Base-by-base conservation (phyloP, 2,888 invertebrate species). In the Eupithecia inturbata region DNA sequence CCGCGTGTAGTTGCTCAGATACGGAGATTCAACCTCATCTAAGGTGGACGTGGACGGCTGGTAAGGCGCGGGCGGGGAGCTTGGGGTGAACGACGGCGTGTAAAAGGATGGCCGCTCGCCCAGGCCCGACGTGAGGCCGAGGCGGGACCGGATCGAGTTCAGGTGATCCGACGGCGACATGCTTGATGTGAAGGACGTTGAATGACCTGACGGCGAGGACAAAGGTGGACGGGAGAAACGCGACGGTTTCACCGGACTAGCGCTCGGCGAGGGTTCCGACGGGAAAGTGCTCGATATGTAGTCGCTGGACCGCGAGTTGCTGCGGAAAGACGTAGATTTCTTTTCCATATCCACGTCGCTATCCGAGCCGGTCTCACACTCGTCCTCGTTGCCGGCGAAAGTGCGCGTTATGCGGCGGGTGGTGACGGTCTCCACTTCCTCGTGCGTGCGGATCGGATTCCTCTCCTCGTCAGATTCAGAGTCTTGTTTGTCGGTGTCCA, bases 291-390 rank as follows among this genome's bases (percentile, higher is more conserved):
- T 94, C 28, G 92, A 92, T 73, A 92, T 94, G 78, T 91, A 91
- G 81, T 92, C 93, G 78, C 94, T 94, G 2, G 90, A 93, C 77
- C 91, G 88, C 4, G 91, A 92, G 78, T 86, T 89, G 80, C 90
- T 92, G 60, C 92, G 87, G 75, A 88, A 88, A 16, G 90, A 85
- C 0, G 92, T 82, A 0, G 89, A 89, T 82, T 93, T 93, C 79
- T 92, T 93, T 16, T 95, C 95, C 19, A 84, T 87, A 68, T 96
- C 96, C 0, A 96, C 95, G 84, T 97, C 96, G 33, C 96, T 96
- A 84, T 97, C 96, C 0, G 96, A 96, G 10, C 96, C 96, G 0
- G 96, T 96, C 83, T 96, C 96, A 79, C 96, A 95, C 67, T 96
- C 96, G 78, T 96, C 96, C 72, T 95, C 93, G 19, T 91, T 89